Evolutionary conservation across 1,140 invertebrate genomes (phyloP).

Genomic region (Thaumatotibia leucotreta): DNA sequence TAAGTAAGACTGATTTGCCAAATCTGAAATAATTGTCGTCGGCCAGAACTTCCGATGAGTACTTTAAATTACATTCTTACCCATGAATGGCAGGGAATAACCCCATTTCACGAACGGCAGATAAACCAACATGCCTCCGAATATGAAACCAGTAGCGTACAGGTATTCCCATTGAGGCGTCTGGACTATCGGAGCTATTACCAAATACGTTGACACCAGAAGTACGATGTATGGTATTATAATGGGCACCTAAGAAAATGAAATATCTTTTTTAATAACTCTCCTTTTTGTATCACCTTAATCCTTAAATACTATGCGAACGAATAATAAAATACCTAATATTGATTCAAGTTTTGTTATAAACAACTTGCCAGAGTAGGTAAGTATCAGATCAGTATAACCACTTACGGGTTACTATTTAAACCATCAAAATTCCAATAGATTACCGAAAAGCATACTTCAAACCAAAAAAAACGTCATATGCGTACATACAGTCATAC

Average conservation of each 20-base stretch:
- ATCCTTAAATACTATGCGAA: neutral
- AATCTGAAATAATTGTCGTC: too few species aligned
- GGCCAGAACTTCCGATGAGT: neutral
- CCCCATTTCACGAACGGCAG: slow-evolving; percentile 95
- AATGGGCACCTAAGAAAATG: slow-evolving; percentile 86
- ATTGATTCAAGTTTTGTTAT: too few species aligned
- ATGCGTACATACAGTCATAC: too few species aligned
- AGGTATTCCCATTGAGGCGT: slow-evolving; percentile 94
- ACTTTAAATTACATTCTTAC: slow-evolving; percentile 73
- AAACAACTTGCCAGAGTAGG: too few species aligned
- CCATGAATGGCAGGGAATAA: slow-evolving; percentile 88
- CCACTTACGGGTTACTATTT: too few species aligned
- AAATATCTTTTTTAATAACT: slow-evolving; percentile 10
- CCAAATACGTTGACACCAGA: slow-evolving; percentile 92
- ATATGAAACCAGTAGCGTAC: slow-evolving; percentile 92
- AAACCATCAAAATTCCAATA: too few species aligned
- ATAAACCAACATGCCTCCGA: slow-evolving; percentile 93
- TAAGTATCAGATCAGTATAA: too few species aligned
- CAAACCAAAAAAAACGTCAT: too few species aligned
- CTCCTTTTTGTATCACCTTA: neutral
- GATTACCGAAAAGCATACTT: too few species aligned
- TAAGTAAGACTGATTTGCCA: too few species aligned
- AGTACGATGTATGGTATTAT: slow-evolving; percentile 93
- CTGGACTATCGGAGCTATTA: slow-evolving; percentile 94
- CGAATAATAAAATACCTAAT: neutral